Percentiles rank a stretch among this genome's conserved stretches.
These are phyloP conservation scores for Anseranas semipalmata DNA, from an alignment of 2,113 vertebrate genomes.

Conservation along the genomic window DNA sequence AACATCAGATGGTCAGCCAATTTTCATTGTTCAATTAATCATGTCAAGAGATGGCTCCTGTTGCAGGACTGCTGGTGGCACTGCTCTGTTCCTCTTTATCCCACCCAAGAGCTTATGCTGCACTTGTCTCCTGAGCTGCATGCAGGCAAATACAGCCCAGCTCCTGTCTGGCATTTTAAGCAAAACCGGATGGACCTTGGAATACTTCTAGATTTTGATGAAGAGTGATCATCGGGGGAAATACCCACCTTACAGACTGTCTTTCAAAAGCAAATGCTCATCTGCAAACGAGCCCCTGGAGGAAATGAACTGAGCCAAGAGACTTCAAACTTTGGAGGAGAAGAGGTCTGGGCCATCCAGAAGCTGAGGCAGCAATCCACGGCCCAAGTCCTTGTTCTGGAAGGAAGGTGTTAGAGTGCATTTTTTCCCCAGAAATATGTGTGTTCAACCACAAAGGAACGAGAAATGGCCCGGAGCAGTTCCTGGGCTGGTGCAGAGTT, in stretches of 20 bases:
- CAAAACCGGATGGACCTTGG: neutral
- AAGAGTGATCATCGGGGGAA: neutral
- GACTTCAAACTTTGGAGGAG: neutral
- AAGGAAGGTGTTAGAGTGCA: conserved; percentile 49
- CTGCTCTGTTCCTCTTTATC: neutral
- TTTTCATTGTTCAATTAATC: neutral
- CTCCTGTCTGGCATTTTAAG: neutral
- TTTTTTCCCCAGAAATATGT: conserved; percentile 1
- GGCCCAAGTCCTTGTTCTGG: neutral
- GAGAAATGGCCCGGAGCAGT: neutral
- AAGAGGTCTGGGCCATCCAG: neutral
- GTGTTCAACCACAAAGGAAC: conserved; percentile 31
- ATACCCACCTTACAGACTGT: neutral
- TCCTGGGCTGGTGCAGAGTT: neutral
- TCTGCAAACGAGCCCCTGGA: neutral
- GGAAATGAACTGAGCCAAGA: neutral
- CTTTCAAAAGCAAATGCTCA: neutral
- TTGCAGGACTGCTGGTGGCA: neutral
- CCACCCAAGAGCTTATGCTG: neutral
- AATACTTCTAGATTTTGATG: neutral
- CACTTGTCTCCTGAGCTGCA: neutral
- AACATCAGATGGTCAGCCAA: neutral
- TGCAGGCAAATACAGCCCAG: neutral
- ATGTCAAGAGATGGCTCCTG: neutral
- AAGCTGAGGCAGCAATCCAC: conserved; percentile 42